Evolutionary conservation across 2,797 vertebrate genomes (phyloP), one percentile per base, ranked within the genome.

Genomic region (Sebastes oblongus): DNA sequence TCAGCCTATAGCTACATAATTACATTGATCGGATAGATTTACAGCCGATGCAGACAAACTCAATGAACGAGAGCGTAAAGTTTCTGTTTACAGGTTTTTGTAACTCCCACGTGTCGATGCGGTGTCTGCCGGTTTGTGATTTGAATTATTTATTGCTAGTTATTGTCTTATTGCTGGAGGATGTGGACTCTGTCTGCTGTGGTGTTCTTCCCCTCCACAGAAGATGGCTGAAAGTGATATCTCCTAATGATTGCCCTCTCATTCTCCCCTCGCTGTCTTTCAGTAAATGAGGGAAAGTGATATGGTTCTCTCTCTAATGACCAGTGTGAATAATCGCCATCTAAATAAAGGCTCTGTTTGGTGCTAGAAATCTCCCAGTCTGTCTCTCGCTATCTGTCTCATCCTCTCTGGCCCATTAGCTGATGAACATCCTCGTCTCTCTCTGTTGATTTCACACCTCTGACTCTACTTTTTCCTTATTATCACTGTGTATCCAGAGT

Each of bases 281-380:
- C 95, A 96, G 95, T 96, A 96, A 96, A 96, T 95, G 95, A 96
- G 95, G 91, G 91, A 96, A 96, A 96, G 94, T 93, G 96, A 96
- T 96, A 95, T 75, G 91, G 86, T 93, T 83, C 94, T 94, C 94
- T 96, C 94, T 94, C 94, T 96, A 96, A 96, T 96, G 95, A 96
- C 95, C 94, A 81, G 81, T 76, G 90, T 96, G 95, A 96, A 96
- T 95, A 95, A 96, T 96, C 89, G 84, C 89, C 86, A 83, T 94
- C 95, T 96, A 96, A 95, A 96, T 96, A 96, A 95, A 96, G 95
- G 93, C 84, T 91, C 86, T 85, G 92, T 95, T 95, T 94, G 91
- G 92, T 90, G 92, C 87, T 89, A 83, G 88, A 94, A 92, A 93
- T 85, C 78, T 89, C 85, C 70, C 34, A 67, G 75, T 80, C 82